Percentiles rank a stretch among this genome's conserved stretches.
phyloP scores from a whole-genome alignment of 2,113 vertebrate genomes.

The Cheilinus undulatus region DNA sequence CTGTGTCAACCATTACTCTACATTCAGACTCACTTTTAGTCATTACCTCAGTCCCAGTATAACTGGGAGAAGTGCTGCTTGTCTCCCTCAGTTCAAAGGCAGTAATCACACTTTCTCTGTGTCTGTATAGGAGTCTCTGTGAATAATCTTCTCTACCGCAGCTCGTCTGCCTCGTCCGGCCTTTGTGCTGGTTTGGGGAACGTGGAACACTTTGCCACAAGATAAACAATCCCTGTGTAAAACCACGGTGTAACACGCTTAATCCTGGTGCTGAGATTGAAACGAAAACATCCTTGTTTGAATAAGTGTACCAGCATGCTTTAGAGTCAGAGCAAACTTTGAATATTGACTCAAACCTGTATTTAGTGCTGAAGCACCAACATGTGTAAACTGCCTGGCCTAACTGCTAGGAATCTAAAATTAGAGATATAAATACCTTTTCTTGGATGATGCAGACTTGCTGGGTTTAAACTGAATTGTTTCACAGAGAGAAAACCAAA shows the following conservation, averaged over 20 bases:
- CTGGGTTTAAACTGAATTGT: constrained; percentile 15
- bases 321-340: background rate
- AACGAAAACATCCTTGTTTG: background rate
- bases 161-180: constrained; percentile 12
- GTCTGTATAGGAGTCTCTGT: background rate
- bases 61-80: background rate
- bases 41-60: too few species aligned
- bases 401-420: constrained; percentile 8
- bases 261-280: background rate
- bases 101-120: constrained; percentile 1
- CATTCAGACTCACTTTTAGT: background rate
- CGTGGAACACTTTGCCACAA: background rate
- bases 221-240: constrained; percentile 19
- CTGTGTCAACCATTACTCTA: background rate
- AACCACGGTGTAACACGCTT: background rate
- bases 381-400: background rate
- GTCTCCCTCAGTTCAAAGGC: background rate
- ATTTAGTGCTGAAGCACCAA: background rate
- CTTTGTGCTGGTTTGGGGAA: background rate
- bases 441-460: background rate
- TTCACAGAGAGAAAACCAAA: constrained; percentile 22
- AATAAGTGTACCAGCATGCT: background rate
- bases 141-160: background rate
- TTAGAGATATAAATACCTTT: constrained; percentile 34
- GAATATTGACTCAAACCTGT: background rate